These are phyloP conservation scores for Polylopha cassiicola DNA, from an alignment of 2,888 invertebrate species.

Conservation along the genomic window DNA sequence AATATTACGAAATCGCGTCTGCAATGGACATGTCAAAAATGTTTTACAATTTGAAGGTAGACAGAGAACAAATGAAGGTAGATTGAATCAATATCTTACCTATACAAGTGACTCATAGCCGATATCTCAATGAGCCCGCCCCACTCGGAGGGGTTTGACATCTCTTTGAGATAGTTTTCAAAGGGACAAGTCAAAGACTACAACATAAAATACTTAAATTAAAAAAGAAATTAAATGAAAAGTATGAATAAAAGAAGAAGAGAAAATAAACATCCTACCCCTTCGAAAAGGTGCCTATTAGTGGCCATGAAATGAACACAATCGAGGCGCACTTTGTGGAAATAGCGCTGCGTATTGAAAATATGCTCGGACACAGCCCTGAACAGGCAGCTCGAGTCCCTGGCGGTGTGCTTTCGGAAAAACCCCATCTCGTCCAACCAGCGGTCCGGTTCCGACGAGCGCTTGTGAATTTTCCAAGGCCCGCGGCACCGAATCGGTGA, in stretches of 20 bases:
- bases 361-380: slow-evolving; percentile 92
- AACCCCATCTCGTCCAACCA: slow-evolving; percentile 88
- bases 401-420: slow-evolving; percentile 91
- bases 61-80: slow-evolving; percentile 20
- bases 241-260: slow-evolving; percentile 24
- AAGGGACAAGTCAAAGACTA: slow-evolving; percentile 80
- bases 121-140: slow-evolving; percentile 83
- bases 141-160: slow-evolving; percentile 82
- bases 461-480: slow-evolving; percentile 69
- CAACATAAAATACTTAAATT: slow-evolving; percentile 51
- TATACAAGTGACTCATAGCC: slow-evolving; percentile 83
- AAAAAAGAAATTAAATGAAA: slow-evolving; percentile 21
- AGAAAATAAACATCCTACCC: slow-evolving; percentile 63
- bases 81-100: slow-evolving; percentile 61
- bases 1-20: slow-evolving; percentile 86
- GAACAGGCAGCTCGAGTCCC: slow-evolving; percentile 93
- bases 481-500: slow-evolving; percentile 70
- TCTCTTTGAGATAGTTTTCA: slow-evolving; percentile 82
- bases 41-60: slow-evolving; percentile 24
- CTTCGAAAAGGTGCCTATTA: slow-evolving; percentile 79
- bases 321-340: slow-evolving; percentile 83
- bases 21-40: slow-evolving; percentile 40
- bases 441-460: slow-evolving; percentile 79
- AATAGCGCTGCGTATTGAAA: slow-evolving; percentile 82
- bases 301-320: slow-evolving; percentile 85